Base-by-base conservation (phyloP, 2,113 vertebrate species). In the Sebastes schlegelii region DNA sequence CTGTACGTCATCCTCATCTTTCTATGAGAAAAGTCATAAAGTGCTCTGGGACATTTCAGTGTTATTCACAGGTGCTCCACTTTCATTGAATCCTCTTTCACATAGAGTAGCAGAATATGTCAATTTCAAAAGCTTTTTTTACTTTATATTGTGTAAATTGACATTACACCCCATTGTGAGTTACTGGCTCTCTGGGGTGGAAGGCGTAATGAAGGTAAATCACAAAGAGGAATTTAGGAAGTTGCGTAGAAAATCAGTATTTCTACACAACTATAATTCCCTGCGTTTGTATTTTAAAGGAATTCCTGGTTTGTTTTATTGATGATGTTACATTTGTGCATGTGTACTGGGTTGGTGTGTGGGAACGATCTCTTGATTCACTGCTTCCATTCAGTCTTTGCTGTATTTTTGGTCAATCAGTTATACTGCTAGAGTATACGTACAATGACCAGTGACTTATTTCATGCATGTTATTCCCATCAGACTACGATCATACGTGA, bases 21-120 rank as follows among this genome's bases (percentile, higher is more conserved):
- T 58, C 13, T 19, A 4, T 42, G 11, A 11, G 42, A 43, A 72
- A 58, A 16, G 2, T 51, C n/a, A 58, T 6, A 13, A 45, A 74
- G 19, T 14, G 16, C 64, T 84, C 26, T 73, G 54, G 55, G 83
- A 71, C 26, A 10, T 71, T 49, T 66, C 8, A 74, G 14, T 81
- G 6, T 78, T 67, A 62, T 67, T 67, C 70, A 76, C 45, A 77
- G 14, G 21, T 68, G 54, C 4, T 49, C 13, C 52, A 72, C 11
- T 67, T 62, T 52, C 17, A 63, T 5, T 65, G n/a, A 51, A 49
- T 42, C 60, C 5, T 2, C 46, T 17, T 73, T 34, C 77, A 80
- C 48, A 6, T 42, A 21, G 46, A 9, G 3, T n/a, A 26, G 2
- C 4, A 77, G 46, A 74, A 71, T 8, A 14, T 43, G 3, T 68